phyloP scores from a whole-genome alignment of 2,888 invertebrate genomes.

The Agonopterix subpropinquella region DNA sequence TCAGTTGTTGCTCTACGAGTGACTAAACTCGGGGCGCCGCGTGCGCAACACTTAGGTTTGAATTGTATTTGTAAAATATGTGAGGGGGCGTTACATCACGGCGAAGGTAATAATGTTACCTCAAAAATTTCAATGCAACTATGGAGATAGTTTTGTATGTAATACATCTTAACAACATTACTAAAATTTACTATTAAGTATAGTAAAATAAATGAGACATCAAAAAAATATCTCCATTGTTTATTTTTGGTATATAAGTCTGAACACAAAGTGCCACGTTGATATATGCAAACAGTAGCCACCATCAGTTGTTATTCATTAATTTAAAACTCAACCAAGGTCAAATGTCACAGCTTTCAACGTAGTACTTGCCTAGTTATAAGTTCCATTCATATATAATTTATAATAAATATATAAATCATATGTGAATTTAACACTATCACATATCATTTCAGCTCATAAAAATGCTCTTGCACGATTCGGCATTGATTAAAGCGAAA shows the following conservation, averaged over 20 bases:
- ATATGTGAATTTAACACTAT: conserved; percentile 35
- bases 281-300: conserved; percentile 16
- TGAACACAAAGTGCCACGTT: conserved; percentile 44
- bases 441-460: conserved; percentile 26
- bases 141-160: conserved; percentile 39
- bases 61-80: conserved; percentile 72
- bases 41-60: conserved; percentile 75
- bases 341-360: conserved; percentile 22
- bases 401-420: conserved; percentile 43
- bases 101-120: conserved; percentile 70
- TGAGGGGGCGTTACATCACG: conserved; percentile 63
- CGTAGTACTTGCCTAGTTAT: conserved; percentile 43
- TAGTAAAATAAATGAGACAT: conserved; percentile 1
- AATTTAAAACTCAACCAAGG: background rate
- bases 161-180: background rate
- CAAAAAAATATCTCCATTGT: conserved; percentile 47
- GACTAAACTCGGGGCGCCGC: conserved; percentile 73
- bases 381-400: conserved; percentile 55
- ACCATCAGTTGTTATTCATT: background rate
- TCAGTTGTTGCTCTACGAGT: conserved; percentile 74
- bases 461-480: conserved; percentile 53
- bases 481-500: conserved; percentile 8
- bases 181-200: background rate
- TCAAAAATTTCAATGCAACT: conserved; percentile 56
- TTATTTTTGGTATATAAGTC: conserved; percentile 28